These are phyloP conservation scores for Drosophila virilis DNA, from an alignment of 1,140 invertebrate genomes.

Conservation along the genomic window DNA sequence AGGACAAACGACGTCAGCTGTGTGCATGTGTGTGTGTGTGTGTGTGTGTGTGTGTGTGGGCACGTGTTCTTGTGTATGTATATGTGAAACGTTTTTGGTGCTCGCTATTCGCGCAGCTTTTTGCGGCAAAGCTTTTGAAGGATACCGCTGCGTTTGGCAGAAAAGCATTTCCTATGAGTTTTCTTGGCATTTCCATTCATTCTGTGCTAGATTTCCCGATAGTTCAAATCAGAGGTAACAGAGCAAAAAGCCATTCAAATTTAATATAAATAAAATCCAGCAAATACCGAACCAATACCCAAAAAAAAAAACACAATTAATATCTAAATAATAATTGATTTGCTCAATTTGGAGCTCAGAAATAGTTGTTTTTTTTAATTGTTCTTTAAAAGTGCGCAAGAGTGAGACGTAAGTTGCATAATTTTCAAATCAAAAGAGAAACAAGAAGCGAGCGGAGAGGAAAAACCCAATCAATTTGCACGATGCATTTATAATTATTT, in stretches of 20 bases:
- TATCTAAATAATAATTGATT: constrained; percentile 10
- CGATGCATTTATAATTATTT: constrained; percentile 9
- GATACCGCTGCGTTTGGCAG: constrained; percentile 48
- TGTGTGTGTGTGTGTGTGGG: constrained; percentile 10
- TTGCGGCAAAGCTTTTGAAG: constrained; percentile 53
- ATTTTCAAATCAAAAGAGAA: constrained; percentile 41
- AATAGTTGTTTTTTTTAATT: constrained; percentile 34
- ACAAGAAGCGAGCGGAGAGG: constrained; percentile 7
- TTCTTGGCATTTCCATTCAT: constrained; percentile 72
- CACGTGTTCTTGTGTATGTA: constrained; percentile 24
- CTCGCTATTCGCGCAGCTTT: constrained; percentile 27
- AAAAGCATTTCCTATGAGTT: constrained; percentile 70
- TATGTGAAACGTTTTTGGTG: constrained; percentile 18
- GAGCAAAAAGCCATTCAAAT: constrained; percentile 34
- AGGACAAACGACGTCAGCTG: constrained; percentile 19
- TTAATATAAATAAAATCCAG: constrained; percentile 25
- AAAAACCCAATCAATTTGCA: constrained; percentile 9
- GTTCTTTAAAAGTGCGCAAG: constrained; percentile 61
- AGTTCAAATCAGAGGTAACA: constrained; percentile 80
- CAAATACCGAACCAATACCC: constrained; percentile 30
- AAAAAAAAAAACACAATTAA: constrained; percentile 18
- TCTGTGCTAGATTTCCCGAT: constrained; percentile 83
- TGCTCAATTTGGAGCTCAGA: background rate
- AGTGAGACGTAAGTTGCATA: constrained; percentile 82
- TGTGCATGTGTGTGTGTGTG: constrained; percentile 11